Evolutionary conservation across 2,888 invertebrate genomes (phyloP).

Genomic region (Aethes cnicana): DNA sequence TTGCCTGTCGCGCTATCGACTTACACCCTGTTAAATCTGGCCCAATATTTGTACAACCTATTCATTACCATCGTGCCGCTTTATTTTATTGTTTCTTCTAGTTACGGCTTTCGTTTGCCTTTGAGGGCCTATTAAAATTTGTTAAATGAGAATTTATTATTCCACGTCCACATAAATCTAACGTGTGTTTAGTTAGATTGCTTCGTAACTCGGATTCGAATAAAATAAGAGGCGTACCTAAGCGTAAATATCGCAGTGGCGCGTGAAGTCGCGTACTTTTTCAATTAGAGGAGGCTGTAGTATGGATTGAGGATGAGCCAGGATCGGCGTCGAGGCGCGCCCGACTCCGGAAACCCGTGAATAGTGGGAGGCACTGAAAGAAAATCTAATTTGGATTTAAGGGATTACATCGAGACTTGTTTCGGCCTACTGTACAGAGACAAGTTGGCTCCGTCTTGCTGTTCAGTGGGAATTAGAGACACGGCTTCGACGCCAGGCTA

Average conservation of each 20-base stretch:
- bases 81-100: constrained; percentile 72
- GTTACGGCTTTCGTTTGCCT: constrained; percentile 49
- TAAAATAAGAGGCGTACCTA: constrained; percentile 4
- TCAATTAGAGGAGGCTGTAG: constrained; percentile 51
- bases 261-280: constrained; percentile 42
- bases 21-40: constrained; percentile 78
- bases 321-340: constrained; percentile 42
- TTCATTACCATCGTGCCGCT: constrained; percentile 68
- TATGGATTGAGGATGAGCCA: constrained; percentile 54
- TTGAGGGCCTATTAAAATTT: constrained; percentile 60
- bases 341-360: constrained; percentile 61
- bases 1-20: constrained; percentile 75
- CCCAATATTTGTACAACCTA: constrained; percentile 77
- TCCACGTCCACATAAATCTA: constrained; percentile 40
- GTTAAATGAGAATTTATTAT: constrained; percentile 54
- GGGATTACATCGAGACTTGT: constrained; percentile 77
- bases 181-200: constrained; percentile 41
- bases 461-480: constrained; percentile 67
- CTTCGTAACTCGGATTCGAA: too few species aligned
- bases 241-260: neutral
- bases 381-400: constrained; percentile 82
- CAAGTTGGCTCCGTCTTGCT: constrained; percentile 56
- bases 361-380: constrained; percentile 74
- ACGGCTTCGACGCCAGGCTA: constrained; percentile 50
- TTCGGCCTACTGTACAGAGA: constrained; percentile 71